phyloP scores from a whole-genome alignment of 1,140 invertebrate species.

The Spodoptera litura region DNA sequence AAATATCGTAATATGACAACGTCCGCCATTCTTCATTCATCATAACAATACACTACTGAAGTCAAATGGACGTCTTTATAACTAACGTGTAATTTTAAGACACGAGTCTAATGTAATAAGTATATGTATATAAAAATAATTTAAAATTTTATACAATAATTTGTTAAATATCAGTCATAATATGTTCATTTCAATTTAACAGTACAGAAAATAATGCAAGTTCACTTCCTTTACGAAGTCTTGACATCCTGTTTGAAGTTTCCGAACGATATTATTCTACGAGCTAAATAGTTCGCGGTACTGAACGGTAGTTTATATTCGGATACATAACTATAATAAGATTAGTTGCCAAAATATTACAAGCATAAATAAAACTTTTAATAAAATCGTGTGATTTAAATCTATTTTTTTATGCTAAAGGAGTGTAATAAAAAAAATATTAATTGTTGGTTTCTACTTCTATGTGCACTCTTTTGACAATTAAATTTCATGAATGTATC shows the following conservation, averaged over 20 bases:
- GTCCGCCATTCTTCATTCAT: constrained; percentile 85
- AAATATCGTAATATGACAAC: constrained; percentile 82
- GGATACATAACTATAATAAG: neutral
- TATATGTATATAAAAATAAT: too few relatives aligned
- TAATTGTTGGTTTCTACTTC: too few relatives aligned
- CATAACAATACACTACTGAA: constrained; percentile 78
- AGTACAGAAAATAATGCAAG: neutral
- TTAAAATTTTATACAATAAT: too few relatives aligned
- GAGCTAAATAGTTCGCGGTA: neutral
- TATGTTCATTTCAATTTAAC: too few relatives aligned
- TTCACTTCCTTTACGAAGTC: neutral
- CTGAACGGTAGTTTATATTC: neutral
- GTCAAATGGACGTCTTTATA: constrained; percentile 47
- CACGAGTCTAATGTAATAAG: too few relatives aligned
- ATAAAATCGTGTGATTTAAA: too few relatives aligned
- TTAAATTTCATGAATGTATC: neutral
- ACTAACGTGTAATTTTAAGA: neutral
- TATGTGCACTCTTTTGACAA: neutral
- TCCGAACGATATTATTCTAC: neutral
- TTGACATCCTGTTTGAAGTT: neutral
- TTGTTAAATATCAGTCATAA: too few relatives aligned
- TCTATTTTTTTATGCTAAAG: too few relatives aligned
- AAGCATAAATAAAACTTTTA: too few relatives aligned
- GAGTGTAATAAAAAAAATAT: too few relatives aligned
- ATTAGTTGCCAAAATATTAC: too few relatives aligned